Percentiles rank a stretch among this genome's conserved stretches.
phyloP scores from a whole-genome alignment of 1,140 invertebrate genomes.

The Aradophagus sp. region DNA sequence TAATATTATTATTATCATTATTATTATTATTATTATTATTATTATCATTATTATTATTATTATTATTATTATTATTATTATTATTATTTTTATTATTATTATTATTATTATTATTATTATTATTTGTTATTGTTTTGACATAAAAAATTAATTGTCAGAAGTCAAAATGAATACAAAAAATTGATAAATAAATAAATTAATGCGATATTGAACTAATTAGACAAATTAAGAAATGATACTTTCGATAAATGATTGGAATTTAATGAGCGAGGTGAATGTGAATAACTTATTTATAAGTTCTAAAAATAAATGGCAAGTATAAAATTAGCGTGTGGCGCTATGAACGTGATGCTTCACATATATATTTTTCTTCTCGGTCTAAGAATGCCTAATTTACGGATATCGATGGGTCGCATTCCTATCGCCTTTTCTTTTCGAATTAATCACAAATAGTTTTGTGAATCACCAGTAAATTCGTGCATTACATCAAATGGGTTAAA shows the following conservation, averaged over 20 bases:
- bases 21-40: too few relatives aligned
- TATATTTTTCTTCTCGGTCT: constrained; percentile 37
- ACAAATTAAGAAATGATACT: neutral
- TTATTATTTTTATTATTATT: too few relatives aligned
- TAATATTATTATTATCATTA: too few relatives aligned
- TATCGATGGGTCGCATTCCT: constrained; percentile 23
- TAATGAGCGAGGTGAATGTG: constrained; percentile 18
- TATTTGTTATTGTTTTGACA: too few relatives aligned
- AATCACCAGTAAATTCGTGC: constrained; percentile 22
- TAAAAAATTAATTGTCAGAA: too few relatives aligned
- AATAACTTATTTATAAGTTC: constrained; percentile 23
- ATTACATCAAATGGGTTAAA: constrained; percentile 9
- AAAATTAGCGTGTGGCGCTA: constrained; percentile 29
- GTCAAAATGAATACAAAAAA: neutral
- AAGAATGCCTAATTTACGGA: constrained; percentile 40
- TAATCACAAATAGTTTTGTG: constrained; percentile 40
- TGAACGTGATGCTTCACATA: constrained; percentile 23
- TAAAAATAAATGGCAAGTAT: constrained; percentile 28
- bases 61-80: too few relatives aligned
- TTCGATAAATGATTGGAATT: constrained; percentile 20
- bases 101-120: too few relatives aligned
- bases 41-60: too few relatives aligned
- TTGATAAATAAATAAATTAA: neutral
- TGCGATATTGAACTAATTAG: too few relatives aligned
- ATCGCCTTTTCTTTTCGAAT: constrained; percentile 28